Conservation (phyloP, 2,797 vertebrate species). For the Ceryle rudis region DNA sequence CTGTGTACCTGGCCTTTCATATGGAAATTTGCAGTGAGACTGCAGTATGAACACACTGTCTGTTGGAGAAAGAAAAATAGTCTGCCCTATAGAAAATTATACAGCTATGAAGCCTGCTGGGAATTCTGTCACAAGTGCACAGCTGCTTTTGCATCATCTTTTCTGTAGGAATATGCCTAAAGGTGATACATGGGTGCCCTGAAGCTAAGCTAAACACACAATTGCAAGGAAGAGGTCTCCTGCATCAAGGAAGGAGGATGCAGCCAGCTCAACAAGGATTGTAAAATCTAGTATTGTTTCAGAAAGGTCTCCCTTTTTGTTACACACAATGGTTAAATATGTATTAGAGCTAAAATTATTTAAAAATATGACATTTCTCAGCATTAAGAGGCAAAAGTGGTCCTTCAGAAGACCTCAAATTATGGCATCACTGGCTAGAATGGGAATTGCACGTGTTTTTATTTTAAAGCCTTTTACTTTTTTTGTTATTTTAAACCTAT, state of each 20-base stretch:
- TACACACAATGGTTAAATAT: not conserved
- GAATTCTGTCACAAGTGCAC: not conserved
- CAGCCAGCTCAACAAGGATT: not conserved
- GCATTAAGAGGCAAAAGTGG: not conserved
- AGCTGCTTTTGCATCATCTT: not conserved
- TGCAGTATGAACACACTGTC: not conserved
- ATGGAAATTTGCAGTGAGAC: not conserved
- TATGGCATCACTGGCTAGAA: not conserved
- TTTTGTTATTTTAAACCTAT: too few relatives aligned
- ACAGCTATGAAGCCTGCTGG: not conserved
- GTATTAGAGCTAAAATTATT: not conserved
- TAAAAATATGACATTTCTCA: not conserved
- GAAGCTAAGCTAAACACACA: not conserved
- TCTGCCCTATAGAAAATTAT: not conserved
- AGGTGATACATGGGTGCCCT: not conserved
- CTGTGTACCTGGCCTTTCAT: not conserved
- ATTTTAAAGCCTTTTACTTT: not conserved
- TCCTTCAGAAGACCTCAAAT: not conserved
- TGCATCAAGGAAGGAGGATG: not conserved
- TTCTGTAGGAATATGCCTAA: not conserved
- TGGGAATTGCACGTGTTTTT: accelerated
- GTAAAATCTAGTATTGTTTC: not conserved
- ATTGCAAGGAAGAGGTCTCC: not conserved
- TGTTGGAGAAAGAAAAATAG: not conserved
- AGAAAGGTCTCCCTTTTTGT: not conserved